A percentile compares a stretch with the other conserved stretches of the same genome.
Conservation (phyloP, 2,888 invertebrate genomes). For the Lagria hirta region DNA sequence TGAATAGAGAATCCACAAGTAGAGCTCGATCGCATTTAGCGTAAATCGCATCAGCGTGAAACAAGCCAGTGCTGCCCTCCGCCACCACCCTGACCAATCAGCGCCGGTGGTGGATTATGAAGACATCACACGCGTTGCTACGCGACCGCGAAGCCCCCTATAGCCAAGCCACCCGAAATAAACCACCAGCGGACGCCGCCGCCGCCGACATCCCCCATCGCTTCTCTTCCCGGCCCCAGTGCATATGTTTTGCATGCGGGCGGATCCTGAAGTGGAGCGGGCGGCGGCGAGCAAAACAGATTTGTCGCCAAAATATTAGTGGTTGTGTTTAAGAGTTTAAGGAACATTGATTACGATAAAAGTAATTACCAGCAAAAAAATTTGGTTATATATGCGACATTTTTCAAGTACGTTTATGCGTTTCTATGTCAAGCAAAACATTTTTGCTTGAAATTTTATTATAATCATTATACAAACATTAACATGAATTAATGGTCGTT, state of each 20-base stretch:
- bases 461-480: no score
- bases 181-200: slow-evolving; percentile 36
- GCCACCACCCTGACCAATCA: slow-evolving; percentile 52
- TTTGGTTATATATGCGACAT: no score
- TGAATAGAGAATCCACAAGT: slow-evolving; percentile 36
- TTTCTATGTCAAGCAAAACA: no score
- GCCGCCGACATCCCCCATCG: slow-evolving; percentile 12
- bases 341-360: no score
- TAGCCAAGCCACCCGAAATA: slow-evolving; percentile 35
- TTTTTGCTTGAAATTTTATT: no score
- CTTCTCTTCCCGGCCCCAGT: slow-evolving; percentile 14
- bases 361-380: no score
- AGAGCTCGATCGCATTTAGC: slow-evolving; percentile 40
- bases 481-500: no score
- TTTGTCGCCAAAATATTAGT: slow-evolving; percentile 2
- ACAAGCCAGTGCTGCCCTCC: slow-evolving; percentile 46
- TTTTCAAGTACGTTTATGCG: no score
- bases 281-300: background rate
- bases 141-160: slow-evolving; percentile 52
- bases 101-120: slow-evolving; percentile 50
- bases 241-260: slow-evolving; percentile 28
- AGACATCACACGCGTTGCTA: slow-evolving; percentile 53
- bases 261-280: no score
- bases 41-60: slow-evolving; percentile 49
- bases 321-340: no score